Conservation (phyloP, 30 jellyfish, hydroid and myxozoan genomes). For the Hydractinia symbiolongicarpus region DNA sequence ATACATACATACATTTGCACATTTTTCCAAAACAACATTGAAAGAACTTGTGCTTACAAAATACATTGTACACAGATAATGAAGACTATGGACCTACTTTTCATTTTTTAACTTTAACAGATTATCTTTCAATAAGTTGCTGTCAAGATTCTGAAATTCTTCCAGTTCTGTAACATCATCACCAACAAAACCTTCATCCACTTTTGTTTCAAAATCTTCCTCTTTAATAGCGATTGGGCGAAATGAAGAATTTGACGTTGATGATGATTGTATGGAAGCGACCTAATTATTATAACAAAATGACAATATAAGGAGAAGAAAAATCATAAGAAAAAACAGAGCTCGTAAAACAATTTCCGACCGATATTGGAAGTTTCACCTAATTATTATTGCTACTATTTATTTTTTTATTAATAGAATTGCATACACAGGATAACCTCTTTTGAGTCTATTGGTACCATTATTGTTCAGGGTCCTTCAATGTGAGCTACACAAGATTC, state of each 20-base stretch:
- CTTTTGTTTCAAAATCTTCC: slow-evolving; percentile 43
- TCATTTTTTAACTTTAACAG: slow-evolving; percentile 67
- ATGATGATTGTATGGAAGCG: slow-evolving; percentile 5
- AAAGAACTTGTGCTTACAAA: not conserved
- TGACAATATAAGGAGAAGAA: too few species aligned
- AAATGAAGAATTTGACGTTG: slow-evolving; percentile 19
- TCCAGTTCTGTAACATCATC: slow-evolving; percentile 84
- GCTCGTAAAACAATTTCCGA: too few species aligned
- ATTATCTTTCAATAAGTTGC: slow-evolving; percentile 68
- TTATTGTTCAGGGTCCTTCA: too few species aligned
- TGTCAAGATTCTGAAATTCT: slow-evolving; percentile 81
- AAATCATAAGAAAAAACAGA: too few species aligned
- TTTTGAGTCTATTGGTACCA: too few species aligned
- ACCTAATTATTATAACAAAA: not conserved
- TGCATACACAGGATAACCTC: too few species aligned
- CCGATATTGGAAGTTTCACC: too few species aligned
- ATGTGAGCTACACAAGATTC: too few species aligned
- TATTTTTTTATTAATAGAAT: too few species aligned
- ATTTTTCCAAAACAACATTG: not conserved
- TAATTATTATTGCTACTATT: too few species aligned
- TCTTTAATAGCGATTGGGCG: slow-evolving; percentile 41
- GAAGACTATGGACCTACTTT: slow-evolving; percentile 30
- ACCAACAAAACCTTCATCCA: slow-evolving; percentile 48
- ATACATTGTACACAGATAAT: not conserved
- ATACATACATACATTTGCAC: not conserved